Evolutionary conservation across 2,888 invertebrate species (phyloP).

Genomic region (Dryobota labecula): DNA sequence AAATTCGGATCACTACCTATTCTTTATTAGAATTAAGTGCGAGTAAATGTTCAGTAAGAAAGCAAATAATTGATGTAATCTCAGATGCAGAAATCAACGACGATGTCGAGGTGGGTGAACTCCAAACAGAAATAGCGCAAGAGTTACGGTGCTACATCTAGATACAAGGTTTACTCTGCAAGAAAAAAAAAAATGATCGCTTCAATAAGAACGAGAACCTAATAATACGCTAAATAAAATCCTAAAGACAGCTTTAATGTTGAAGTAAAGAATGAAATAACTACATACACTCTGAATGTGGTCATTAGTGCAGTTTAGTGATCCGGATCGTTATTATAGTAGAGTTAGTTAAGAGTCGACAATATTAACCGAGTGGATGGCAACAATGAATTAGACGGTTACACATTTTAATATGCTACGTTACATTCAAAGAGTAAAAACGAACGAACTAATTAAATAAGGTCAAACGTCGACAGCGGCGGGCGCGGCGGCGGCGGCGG

Average conservation of each 20-base stretch:
- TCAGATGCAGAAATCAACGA: constrained; percentile 78
- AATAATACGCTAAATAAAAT: background rate
- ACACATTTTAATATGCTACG: constrained; percentile 87
- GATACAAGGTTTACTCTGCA: constrained; percentile 71
- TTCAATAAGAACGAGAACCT: constrained; percentile 11
- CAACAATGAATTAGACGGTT: constrained; percentile 85
- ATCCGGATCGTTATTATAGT: constrained; percentile 27
- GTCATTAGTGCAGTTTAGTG: constrained; percentile 22
- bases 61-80: constrained; percentile 64
- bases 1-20: constrained; percentile 3
- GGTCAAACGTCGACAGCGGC: constrained; percentile 85
- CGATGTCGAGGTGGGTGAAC: constrained; percentile 84
- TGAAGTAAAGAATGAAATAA: constrained; percentile 7
- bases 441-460: constrained; percentile 90
- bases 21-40: constrained; percentile 32
- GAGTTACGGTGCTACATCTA: constrained; percentile 75
- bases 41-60: constrained; percentile 36
- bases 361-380: constrained; percentile 80
- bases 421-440: constrained; percentile 89
- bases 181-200: constrained; percentile 47
- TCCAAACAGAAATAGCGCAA: constrained; percentile 82
- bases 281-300: constrained; percentile 25
- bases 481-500: constrained; percentile 67
- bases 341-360: constrained; percentile 42
- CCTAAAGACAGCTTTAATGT: background rate